A percentile compares a stretch with the other conserved stretches of the same genome.
Evolutionary conservation across 2,797 vertebrate species (phyloP).

Genomic region (Scomberomorus guttatus): DNA sequence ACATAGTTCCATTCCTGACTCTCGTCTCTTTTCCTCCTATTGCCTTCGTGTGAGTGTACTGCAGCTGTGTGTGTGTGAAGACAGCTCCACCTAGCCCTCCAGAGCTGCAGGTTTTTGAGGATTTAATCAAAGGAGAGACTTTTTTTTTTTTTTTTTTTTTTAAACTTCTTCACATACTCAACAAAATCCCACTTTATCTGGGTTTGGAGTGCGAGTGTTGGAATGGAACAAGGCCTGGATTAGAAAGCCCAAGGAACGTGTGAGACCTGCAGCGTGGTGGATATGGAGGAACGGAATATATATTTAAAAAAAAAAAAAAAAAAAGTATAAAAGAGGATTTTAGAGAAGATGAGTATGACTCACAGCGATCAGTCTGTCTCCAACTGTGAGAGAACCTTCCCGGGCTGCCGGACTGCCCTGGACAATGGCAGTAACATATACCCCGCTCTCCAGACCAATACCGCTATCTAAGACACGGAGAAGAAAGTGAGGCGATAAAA

Average conservation of each 20-base stretch:
- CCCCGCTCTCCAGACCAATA: conserved; percentile 92
- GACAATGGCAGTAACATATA: conserved; percentile 91
- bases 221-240: conserved; percentile 56
- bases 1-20: conserved; percentile 37
- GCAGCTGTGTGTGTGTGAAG: conserved; percentile 19
- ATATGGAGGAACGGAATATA: conserved; percentile 12
- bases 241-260: conserved; percentile 42
- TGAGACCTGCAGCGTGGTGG: conserved; percentile 37
- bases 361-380: conserved; percentile 96
- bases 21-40: conserved; percentile 10
- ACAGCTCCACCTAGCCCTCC: conserved; percentile 45
- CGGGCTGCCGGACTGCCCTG: conserved; percentile 94
- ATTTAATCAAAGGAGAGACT: conserved; percentile 52
- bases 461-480: conserved; percentile 89
- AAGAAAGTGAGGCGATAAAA: conserved; percentile 28
- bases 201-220: conserved; percentile 46
- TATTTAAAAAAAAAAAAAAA: conserved; percentile 3
- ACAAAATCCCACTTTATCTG: conserved; percentile 65
- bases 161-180: conserved; percentile 37
- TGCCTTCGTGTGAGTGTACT: conserved; percentile 9
- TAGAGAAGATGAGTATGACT: conserved; percentile 77
- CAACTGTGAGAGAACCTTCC: conserved; percentile 92
- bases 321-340: conserved; percentile 20
- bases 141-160: conserved; percentile 43
- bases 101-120: conserved; percentile 30